Base-by-base conservation (phyloP, 2,888 invertebrate species). In the Drosophila neonasuta region DNA sequence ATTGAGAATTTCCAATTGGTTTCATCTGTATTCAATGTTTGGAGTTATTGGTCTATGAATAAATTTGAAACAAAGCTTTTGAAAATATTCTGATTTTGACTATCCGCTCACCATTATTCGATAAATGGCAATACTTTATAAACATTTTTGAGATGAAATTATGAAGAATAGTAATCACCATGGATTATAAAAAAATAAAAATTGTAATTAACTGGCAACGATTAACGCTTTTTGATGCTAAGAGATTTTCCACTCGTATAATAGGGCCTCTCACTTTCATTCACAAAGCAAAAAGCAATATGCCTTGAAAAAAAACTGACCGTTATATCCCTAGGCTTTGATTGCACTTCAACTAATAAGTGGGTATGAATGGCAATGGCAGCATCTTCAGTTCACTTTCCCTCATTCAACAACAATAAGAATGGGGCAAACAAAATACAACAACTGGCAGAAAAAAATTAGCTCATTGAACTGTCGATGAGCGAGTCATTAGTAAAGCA, bases 391-490 rank as follows among this genome's bases (percentile, higher is more conserved):
- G 34, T 55, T 74, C 55, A 71, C 67, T 71, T 77, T 74, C 74
- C 63, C 71, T 64, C 76, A 59, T 64, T 69, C 68, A 66, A 51
- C 54, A 45, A 46, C 56, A 67, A 55, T 52, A 36, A 57, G 62
- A 63, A 64, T 52, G 49, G 34, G 20, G 49, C 58, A 81, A 67
- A 66, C 32, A 55, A 41, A 15, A 41, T 24, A 49, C 54, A 51
- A 39, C 68, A 45, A 42, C 52, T 52, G 13, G 30, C 32, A 24
- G 24, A 9, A 64, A 63, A 79, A 83, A 76, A 83, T 78, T 83
- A 74, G 87, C 81, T 81, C 86, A 76, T 78, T 85, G 76, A 87
- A 74, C 87, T 78, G 80, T 76, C 82, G 76, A 87, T 69, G 71
- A 69, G 63, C 67, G 61, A 68, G 61, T 85, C 87, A 83, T 83